Conservation (phyloP, 2,113 vertebrate genomes). For the Takifugu flavidus region DNA sequence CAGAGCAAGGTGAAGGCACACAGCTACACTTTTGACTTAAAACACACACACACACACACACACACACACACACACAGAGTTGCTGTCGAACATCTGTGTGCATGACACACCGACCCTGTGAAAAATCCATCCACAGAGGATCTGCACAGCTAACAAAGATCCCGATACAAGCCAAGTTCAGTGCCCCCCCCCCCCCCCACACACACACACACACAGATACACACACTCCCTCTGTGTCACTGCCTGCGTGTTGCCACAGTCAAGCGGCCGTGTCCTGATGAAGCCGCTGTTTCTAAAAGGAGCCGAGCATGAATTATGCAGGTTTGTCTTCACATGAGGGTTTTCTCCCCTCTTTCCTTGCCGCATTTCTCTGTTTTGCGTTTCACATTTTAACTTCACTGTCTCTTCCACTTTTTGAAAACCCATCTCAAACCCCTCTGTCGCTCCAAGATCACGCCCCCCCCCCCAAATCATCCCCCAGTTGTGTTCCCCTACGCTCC, state of each 20-base stretch:
- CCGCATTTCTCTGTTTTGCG: slow-evolving; percentile 59
- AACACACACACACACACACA: slow-evolving; percentile 39
- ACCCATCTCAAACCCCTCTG: slow-evolving; percentile 48
- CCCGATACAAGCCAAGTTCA: slow-evolving; percentile 43
- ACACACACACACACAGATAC: slow-evolving; percentile 3
- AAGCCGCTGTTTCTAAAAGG: slow-evolving; percentile 81
- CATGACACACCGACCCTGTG: slow-evolving; percentile 9
- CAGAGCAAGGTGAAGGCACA: slow-evolving; percentile 75
- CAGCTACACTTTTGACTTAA: slow-evolving; percentile 52
- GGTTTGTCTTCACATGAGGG: slow-evolving; percentile 68
- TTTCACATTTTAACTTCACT: slow-evolving; percentile 49
- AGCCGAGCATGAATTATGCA: slow-evolving; percentile 81
- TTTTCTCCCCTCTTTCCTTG: slow-evolving; percentile 52
- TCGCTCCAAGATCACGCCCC: slow-evolving; percentile 41
- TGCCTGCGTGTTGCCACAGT: slow-evolving; percentile 57
- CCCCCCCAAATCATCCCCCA: slow-evolving; percentile 13
- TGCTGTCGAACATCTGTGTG: slow-evolving; percentile 28
- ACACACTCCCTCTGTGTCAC: slow-evolving; percentile 48
- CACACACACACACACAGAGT: neutral
- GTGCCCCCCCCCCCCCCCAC: slow-evolving; percentile 11
- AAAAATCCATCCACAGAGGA: slow-evolving; percentile 36
- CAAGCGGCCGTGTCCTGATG: slow-evolving; percentile 74
- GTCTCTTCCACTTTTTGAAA: slow-evolving; percentile 35
- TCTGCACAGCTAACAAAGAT: slow-evolving; percentile 42
- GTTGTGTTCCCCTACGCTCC: slow-evolving; percentile 18